These are phyloP conservation scores for Phocoena sinus DNA, from an alignment of 2,113 vertebrate species.

Conservation along the genomic window DNA sequence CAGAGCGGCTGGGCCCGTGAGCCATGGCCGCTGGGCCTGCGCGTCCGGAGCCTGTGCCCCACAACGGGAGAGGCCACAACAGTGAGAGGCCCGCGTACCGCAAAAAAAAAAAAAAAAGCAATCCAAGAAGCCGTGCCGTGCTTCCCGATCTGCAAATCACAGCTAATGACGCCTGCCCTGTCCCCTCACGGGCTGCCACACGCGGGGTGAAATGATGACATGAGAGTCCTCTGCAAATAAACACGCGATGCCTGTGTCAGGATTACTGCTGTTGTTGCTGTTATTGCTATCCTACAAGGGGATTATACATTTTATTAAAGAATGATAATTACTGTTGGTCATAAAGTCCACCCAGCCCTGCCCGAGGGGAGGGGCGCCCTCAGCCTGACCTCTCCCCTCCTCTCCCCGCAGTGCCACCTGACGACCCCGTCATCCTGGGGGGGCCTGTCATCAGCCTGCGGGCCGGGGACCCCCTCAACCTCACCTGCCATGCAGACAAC, in stretches of 20 bases:
- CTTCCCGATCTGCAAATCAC: not conserved
- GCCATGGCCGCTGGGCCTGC: too few relatives aligned
- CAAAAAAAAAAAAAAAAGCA: not conserved
- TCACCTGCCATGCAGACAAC: conserved; percentile 96
- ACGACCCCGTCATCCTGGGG: conserved; percentile 93
- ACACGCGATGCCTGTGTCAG: accelerated
- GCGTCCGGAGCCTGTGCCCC: too few relatives aligned
- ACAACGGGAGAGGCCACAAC: too few relatives aligned
- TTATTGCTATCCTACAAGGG: not conserved
- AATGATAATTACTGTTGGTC: not conserved
- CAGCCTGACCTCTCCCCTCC: conserved; percentile 15
- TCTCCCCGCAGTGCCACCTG: conserved; percentile 90
- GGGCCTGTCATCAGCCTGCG: conserved; percentile 95
- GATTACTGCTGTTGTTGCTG: not conserved
- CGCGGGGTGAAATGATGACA: accelerated
- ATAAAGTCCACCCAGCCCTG: not conserved
- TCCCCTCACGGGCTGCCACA: accelerated
- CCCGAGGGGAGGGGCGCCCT: accelerated
- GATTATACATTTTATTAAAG: not conserved
- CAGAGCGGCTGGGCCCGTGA: too few relatives aligned
- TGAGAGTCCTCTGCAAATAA: not conserved
- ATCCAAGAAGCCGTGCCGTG: accelerated
- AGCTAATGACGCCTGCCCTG: not conserved
- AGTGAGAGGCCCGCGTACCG: too few relatives aligned
- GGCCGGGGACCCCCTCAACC: conserved; percentile 94